Percentiles rank a stretch among this genome's conserved stretches.
Evolutionary conservation across 2,888 invertebrate species (phyloP).

Genomic region (Hylaea fasciaria): DNA sequence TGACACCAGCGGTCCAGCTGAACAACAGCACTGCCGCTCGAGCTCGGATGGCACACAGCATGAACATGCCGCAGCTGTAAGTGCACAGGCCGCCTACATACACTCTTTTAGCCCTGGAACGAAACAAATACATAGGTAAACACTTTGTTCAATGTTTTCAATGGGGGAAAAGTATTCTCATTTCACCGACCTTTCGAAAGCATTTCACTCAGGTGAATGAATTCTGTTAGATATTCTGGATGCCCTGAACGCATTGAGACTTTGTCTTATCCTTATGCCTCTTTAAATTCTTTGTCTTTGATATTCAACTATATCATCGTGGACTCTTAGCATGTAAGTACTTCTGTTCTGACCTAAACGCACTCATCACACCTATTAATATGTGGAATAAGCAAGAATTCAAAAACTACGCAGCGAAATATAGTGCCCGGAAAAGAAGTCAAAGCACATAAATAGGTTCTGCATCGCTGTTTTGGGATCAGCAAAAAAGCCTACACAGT

Average conservation of each 20-base stretch:
- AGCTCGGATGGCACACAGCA: conserved; percentile 92
- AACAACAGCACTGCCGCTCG: conserved; percentile 93
- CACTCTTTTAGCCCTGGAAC: conserved; percentile 91
- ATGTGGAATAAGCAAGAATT: conserved; percentile 13
- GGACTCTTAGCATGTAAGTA: background rate
- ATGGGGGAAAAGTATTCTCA: too few relatives aligned
- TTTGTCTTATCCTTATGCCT: too few relatives aligned
- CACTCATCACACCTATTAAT: background rate
- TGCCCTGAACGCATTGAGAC: too few relatives aligned
- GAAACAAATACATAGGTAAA: background rate
- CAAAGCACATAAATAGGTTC: too few relatives aligned
- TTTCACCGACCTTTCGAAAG: too few relatives aligned
- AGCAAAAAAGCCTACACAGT: too few relatives aligned
- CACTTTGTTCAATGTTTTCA: too few relatives aligned
- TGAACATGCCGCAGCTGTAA: conserved; percentile 94
- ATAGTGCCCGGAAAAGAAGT: background rate
- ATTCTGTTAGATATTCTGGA: too few relatives aligned
- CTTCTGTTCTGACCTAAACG: background rate
- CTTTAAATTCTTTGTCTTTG: too few relatives aligned
- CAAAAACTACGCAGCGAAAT: conserved; percentile 4
- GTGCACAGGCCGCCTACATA: conserved; percentile 95
- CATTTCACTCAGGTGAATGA: too few relatives aligned
- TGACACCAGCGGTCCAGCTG: conserved; percentile 97
- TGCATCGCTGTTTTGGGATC: too few relatives aligned
- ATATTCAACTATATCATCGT: too few relatives aligned